Base-by-base conservation (phyloP, 2,888 invertebrate species). In the Andrena praecox region DNA sequence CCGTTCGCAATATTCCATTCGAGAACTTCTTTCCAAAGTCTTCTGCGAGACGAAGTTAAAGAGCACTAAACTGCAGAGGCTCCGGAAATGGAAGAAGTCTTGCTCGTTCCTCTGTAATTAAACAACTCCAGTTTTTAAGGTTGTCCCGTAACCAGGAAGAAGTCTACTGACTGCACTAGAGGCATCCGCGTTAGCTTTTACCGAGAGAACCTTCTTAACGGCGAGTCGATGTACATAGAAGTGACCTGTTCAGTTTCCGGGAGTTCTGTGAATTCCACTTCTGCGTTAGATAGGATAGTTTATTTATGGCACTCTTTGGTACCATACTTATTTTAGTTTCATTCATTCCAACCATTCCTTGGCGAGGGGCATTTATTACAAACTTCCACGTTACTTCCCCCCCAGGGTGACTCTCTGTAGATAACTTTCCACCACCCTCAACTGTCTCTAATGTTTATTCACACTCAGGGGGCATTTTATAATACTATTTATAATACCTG, bases 291-390 rank as follows among this genome's bases (percentile, higher is more conserved):
- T 16, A 71, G 63, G 8, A 35, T 77, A 77, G 56, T 59, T 63
- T 80, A 77, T 72, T 80, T 72, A 68, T 72, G 50, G 63, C 56
- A 20, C 16, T n/a, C 24, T 33, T 72, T 48, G 48, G 33, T 67
- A 50, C 33, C 24, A 68, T 72, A 68, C 63, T 68, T 77, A 77
- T 12, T 66, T 76, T 68, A 59, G 60, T 24, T 56, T 66, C 33
- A 59, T 29, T 8, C 59, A 67, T 77, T 12, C 27, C 31, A 54
- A 70, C 42, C 77, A 70, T 77, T 54, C 33, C 66, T 31, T 20
- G 54, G 29, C 8, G 42, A 42, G 42, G 42, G 42, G 42, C 42
- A 16, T 16, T 42, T 42, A 5, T 42, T 12, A 42, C 16, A 16
- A 4, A 42, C 42, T 16, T 42, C 16, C 16, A 42, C 5, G 4